Percentiles rank a stretch among this genome's conserved stretches.
These are phyloP conservation scores for Lophius americanus DNA, from an alignment of 2,797 vertebrate genomes.

Conservation along the genomic window DNA sequence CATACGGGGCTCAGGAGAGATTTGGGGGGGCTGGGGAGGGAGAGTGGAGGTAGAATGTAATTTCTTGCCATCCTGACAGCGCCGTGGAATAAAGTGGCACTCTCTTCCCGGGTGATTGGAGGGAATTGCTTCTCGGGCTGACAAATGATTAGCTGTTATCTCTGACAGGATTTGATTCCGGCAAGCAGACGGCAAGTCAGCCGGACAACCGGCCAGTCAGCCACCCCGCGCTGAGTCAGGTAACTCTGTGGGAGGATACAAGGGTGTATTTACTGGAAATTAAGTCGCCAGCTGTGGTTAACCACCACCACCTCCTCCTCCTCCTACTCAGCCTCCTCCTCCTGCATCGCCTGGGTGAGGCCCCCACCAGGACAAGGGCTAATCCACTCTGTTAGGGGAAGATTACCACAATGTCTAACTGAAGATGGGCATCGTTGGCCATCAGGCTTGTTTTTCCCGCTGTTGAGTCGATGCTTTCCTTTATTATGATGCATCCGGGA, in stretches of 20 bases:
- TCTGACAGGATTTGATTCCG: conserved; percentile 94
- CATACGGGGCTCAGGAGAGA: conserved; percentile 85
- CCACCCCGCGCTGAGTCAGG: conserved; percentile 88
- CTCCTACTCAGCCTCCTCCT: too few species aligned
- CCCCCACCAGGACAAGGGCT: conserved; percentile 82
- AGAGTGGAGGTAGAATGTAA: conserved; percentile 90
- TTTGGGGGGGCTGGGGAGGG: conserved; percentile 57
- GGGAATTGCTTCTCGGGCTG: conserved; percentile 97
- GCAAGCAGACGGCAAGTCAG: conserved; percentile 79
- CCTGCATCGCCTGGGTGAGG: too few species aligned
- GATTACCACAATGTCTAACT: conserved; percentile 87
- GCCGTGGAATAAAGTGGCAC: conserved; percentile 89
- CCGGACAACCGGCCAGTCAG: conserved; percentile 40
- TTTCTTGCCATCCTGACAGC: conserved; percentile 94
- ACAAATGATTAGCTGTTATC: conserved; percentile 99
- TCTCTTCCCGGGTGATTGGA: conserved; percentile 92
- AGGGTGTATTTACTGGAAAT: conserved; percentile 84
- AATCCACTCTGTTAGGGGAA: conserved; percentile 85
- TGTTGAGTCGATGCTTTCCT: conserved; percentile 52
- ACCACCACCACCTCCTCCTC: conserved; percentile 5
- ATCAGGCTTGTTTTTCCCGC: conserved; percentile 55
- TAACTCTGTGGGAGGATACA: conserved; percentile 84
- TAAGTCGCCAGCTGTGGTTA: conserved; percentile 84
- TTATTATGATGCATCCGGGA: not conserved
- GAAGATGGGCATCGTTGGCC: conserved; percentile 66